phyloP scores from a whole-genome alignment of 2,113 vertebrate species.

The Emydura subglobosa region DNA sequence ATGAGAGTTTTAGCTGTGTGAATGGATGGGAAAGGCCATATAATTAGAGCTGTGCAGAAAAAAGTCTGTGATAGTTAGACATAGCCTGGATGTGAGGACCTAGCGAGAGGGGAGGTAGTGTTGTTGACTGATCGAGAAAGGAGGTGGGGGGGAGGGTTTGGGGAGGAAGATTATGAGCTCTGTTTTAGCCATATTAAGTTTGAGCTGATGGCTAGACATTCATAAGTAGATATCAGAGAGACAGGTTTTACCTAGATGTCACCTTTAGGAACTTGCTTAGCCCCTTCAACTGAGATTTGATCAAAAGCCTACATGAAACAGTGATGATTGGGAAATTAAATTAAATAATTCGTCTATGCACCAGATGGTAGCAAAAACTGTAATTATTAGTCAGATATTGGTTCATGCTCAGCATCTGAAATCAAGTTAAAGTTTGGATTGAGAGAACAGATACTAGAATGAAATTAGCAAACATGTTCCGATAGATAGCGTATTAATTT shows the following conservation, averaged over 20 bases:
- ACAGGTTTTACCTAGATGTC: background rate
- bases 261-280: background rate
- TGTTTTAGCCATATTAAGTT: background rate
- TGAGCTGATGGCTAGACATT: background rate
- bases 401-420: slow-evolving; percentile 9
- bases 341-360: background rate
- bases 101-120: background rate
- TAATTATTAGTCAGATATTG: slow-evolving; percentile 21
- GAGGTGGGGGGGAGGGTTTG: background rate
- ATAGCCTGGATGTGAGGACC: too few species aligned
- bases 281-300: slow-evolving; percentile 21
- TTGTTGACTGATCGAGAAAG: background rate
- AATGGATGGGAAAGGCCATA: background rate
- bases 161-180: background rate
- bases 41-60: background rate
- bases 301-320: slow-evolving; percentile 29
- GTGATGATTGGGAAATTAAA: background rate
- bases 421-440: slow-evolving; percentile 7
- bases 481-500: background rate
- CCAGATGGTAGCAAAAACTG: background rate
- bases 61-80: background rate
- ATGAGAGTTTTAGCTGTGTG: background rate
- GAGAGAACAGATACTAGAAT: background rate
- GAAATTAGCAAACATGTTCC: slow-evolving; percentile 3
- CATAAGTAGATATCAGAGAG: background rate